Percentiles rank a stretch among this genome's conserved stretches.
Conservation (phyloP, 1,140 invertebrate genomes). For the Drosophila suzukii region DNA sequence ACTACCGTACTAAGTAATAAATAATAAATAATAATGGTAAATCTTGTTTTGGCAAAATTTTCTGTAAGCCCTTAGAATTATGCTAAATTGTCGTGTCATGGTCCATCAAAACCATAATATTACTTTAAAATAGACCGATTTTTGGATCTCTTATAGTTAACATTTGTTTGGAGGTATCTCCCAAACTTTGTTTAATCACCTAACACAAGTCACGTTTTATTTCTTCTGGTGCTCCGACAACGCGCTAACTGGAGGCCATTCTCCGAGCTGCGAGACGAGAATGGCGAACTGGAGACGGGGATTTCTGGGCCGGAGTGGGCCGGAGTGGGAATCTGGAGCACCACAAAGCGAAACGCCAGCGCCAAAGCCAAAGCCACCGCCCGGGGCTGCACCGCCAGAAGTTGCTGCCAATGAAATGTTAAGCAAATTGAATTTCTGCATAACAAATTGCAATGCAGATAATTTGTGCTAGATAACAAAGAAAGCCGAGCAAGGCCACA, state of each 20-base stretch:
- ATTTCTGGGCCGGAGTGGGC: constrained; percentile 19
- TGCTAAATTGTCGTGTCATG: no score
- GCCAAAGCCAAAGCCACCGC: constrained; percentile 36
- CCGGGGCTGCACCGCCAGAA: constrained; percentile 60
- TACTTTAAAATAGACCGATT: no score
- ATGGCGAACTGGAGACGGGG: not conserved
- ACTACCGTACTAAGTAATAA: no score
- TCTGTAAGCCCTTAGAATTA: no score
- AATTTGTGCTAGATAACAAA: constrained; percentile 63
- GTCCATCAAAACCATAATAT: no score
- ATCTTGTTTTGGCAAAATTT: no score
- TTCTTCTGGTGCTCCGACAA: constrained; percentile 14
- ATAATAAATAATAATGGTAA: no score
- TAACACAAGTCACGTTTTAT: not conserved
- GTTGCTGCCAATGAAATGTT: constrained; percentile 77
- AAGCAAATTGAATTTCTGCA: constrained; percentile 78
- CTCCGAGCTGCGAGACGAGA: constrained; percentile 22
- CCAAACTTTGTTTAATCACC: no score
- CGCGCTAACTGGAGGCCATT: constrained; percentile 48
- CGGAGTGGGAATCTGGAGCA: constrained; percentile 62
- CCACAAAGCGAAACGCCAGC: constrained; percentile 64
- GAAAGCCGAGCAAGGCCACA: constrained; percentile 28
- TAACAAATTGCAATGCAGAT: constrained; percentile 73
- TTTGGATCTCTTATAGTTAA: no score
- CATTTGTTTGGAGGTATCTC: no score